Evolutionary conservation across 2,888 invertebrate genomes (phyloP).

Genomic region (Hetaerina titia): DNA sequence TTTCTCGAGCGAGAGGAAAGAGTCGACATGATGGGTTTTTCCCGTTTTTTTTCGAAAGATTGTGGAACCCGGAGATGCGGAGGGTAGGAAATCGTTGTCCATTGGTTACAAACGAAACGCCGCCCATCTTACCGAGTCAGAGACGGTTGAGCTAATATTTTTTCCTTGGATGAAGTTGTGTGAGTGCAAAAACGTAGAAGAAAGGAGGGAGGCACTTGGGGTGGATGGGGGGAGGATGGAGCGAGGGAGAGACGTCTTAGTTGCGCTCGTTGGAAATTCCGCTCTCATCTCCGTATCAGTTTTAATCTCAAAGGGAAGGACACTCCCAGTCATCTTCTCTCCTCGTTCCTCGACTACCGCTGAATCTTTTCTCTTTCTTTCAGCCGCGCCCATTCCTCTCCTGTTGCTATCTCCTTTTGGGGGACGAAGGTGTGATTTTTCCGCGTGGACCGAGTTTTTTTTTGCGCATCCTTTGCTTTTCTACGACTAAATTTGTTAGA

Average conservation of each 20-base stretch:
- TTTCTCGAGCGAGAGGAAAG: not conserved
- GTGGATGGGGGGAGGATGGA: not conserved
- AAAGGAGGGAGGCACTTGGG: not conserved
- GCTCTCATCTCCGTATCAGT: slow-evolving; percentile 28
- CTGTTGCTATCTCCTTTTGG: too few relatives aligned
- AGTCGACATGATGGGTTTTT: not conserved
- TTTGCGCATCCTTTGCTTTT: too few relatives aligned
- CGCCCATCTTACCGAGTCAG: not conserved
- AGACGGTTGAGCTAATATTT: not conserved
- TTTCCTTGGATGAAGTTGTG: not conserved
- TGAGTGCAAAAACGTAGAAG: not conserved
- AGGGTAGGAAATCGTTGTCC: not conserved
- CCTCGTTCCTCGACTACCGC: not conserved
- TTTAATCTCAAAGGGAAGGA: not conserved
- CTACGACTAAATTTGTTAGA: too few relatives aligned
- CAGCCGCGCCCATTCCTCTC: too few relatives aligned
- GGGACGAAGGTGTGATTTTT: too few relatives aligned
- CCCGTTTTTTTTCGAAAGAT: not conserved
- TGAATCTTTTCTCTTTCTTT: too few relatives aligned
- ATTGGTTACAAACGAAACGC: not conserved
- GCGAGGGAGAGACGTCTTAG: not conserved
- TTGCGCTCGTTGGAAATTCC: not conserved
- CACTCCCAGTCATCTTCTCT: not conserved
- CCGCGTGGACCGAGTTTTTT: too few relatives aligned
- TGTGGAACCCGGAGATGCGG: not conserved